Percentiles rank a stretch among this genome's conserved stretches.
Evolutionary conservation across 2,888 invertebrate species (phyloP).

Genomic region (Ichneumon xanthorius): DNA sequence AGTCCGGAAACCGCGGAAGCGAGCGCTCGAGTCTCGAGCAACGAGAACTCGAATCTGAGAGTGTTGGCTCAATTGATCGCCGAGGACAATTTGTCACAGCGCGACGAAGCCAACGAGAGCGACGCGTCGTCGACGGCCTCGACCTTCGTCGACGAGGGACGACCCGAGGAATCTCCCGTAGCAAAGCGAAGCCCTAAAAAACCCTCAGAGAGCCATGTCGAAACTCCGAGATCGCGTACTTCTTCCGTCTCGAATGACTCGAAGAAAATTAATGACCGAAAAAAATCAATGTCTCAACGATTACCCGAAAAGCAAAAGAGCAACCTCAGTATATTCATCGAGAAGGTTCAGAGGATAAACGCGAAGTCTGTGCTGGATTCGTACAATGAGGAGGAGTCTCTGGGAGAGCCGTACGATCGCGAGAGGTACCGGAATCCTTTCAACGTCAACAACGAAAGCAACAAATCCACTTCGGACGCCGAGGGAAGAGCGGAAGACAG

Average conservation of each 20-base stretch:
- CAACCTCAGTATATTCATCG: conserved; percentile 77
- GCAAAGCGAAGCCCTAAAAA: not conserved
- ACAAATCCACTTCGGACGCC: conserved; percentile 8
- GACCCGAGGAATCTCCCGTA: conserved; percentile 7
- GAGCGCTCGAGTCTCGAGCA: conserved; percentile 1
- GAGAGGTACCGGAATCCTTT: conserved; percentile 59
- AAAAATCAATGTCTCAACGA: not conserved
- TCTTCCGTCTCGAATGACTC: too few relatives aligned
- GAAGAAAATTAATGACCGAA: not conserved
- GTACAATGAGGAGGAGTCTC: conserved; percentile 57
- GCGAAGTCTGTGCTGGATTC: conserved; percentile 62
- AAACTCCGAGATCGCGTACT: conserved; percentile 53
- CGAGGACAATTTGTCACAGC: conserved; percentile 37
- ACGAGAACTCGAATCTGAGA: conserved; percentile 60
- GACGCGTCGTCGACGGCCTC: conserved; percentile 23
- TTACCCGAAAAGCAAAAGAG: conserved; percentile 68
- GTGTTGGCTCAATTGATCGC: conserved; percentile 63
- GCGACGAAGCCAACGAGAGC: not conserved
- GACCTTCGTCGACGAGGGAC: conserved; percentile 8
- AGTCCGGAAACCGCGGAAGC: conserved; percentile 14
- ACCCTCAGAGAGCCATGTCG: conserved; percentile 1
- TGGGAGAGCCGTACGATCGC: conserved; percentile 15
- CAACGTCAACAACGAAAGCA: conserved; percentile 44
- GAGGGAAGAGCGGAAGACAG: conserved; percentile 33
- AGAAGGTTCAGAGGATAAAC: conserved; percentile 74